phyloP scores from a whole-genome alignment of 2,888 invertebrate species.

The Metacarcinus magister region DNA sequence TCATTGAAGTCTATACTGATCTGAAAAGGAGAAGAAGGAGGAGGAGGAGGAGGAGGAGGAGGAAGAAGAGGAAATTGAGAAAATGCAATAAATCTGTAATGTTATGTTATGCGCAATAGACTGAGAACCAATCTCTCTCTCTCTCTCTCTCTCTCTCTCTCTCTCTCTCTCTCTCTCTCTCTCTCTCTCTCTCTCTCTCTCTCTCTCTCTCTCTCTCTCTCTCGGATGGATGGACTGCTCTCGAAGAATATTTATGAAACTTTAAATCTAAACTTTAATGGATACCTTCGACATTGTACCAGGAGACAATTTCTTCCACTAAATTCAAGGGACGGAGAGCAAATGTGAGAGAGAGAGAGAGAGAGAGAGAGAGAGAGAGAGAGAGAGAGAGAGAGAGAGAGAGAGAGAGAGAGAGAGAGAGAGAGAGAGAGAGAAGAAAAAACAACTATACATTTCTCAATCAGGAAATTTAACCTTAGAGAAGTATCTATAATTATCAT shows the following conservation, averaged over 20 bases:
- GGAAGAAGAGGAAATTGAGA: not conserved
- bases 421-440: constrained; percentile 28
- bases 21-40: no score
- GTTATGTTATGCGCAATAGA: no score
- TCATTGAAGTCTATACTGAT: no score
- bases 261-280: not conserved
- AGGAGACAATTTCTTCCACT: not conserved
- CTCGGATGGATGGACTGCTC: not conserved
- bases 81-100: no score
- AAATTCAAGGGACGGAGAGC: no score
- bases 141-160: constrained; percentile 26
- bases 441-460: no score
- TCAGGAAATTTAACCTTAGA: not conserved
- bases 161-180: constrained; percentile 26
- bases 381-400: constrained; percentile 41
- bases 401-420: constrained; percentile 34
- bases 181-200: not conserved
- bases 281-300: not conserved
- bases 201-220: no score
- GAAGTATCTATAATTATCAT: not conserved
- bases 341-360: not conserved
- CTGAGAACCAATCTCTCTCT: not conserved
- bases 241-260: not conserved
- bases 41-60: not conserved
- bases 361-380: not conserved